Percentiles rank a stretch among this genome's conserved stretches.
phyloP scores from a whole-genome alignment of 92 coral and sea anemone species.

The Siderastrea radians region DNA sequence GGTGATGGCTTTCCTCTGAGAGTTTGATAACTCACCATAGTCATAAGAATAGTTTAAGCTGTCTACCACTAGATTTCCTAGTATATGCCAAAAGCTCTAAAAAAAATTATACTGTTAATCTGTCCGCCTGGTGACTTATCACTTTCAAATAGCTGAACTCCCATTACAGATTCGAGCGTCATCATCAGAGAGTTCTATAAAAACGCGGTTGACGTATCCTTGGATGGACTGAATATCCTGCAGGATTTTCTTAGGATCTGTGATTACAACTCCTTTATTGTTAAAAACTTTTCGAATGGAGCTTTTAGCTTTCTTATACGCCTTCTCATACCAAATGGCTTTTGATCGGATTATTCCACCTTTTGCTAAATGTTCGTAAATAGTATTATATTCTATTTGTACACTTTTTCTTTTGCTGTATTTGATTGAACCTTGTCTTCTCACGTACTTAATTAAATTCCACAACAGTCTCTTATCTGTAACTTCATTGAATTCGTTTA shows the following conservation, averaged over 20 bases:
- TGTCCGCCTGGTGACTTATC: constrained; percentile 61
- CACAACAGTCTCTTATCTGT: too few species aligned
- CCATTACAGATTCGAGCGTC: constrained; percentile 26
- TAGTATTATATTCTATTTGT: constrained; percentile 24
- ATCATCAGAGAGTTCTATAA: constrained; percentile 26
- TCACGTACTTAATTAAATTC: too few species aligned
- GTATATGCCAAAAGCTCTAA: constrained; percentile 46
- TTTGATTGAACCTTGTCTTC: too few species aligned
- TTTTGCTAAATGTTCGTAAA: constrained; percentile 30
- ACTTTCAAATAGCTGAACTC: background rate
- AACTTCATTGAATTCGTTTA: too few species aligned
- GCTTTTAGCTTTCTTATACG: constrained; percentile 14
- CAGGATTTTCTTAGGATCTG: background rate
- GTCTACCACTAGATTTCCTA: background rate
- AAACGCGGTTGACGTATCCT: background rate
- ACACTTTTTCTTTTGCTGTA: too few species aligned
- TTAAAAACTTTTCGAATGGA: constrained; percentile 14
- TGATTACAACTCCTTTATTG: constrained; percentile 9
- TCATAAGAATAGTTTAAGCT: too few species aligned
- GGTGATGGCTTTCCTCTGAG: background rate
- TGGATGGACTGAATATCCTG: background rate
- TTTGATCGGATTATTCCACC: constrained; percentile 54
- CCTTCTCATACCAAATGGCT: constrained; percentile 52
- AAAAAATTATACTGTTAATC: constrained; percentile 57
- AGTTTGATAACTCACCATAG: too few species aligned